Evolutionary conservation across 2,797 vertebrate genomes (phyloP), one percentile per base, ranked within the genome.

Genomic region (Peromyscus nudipes): DNA sequence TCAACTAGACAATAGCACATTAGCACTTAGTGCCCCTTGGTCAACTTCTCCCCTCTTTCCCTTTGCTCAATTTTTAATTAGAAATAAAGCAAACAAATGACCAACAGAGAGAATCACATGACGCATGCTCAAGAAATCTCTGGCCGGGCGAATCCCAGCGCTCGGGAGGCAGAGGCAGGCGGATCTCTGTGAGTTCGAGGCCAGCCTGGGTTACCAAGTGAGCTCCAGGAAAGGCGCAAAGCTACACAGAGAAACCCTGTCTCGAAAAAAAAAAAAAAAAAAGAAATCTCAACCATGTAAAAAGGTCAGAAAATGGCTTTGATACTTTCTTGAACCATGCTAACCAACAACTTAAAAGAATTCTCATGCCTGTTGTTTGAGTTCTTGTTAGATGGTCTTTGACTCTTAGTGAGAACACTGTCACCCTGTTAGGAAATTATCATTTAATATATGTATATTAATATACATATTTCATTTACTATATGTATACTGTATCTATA

Each of bases 41-140:
- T 49, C 31, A 80, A 43, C 1, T 82, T 31, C 40, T 17, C 31
- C 6, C 7, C 34, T 21, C 10, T 65, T 6, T 4, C 29, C 13
- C 49, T 82, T 27, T 62, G 6, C 71, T 7, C 12, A 23, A 9
- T 73, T 31, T 81, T 86, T 87, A 52, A 91, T 82, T 86, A 89
- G 40, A 95, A 92, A 87, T 37, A 92, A 95, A 91, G 21, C 43
- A 91, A 96, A 76, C 29, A 67, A 79, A 65, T 43, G 37, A 67
- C 81, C 62, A 86, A 92, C 27, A 43, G 60, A 83, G 91, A 75
- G 75, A 34, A 62, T 81, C 25, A 77, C 27, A 64, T 23, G 27
- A 43, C 31, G 25, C 6, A 67, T 23, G 2, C 7, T 96, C 52
- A 62, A 93, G 71, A 75, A 8, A 10, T 83, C 40, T 89, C 67